Percentiles rank a stretch among this genome's conserved stretches.
phyloP scores from a whole-genome alignment of 2,888 invertebrate species.

The Eristalis intricaria region DNA sequence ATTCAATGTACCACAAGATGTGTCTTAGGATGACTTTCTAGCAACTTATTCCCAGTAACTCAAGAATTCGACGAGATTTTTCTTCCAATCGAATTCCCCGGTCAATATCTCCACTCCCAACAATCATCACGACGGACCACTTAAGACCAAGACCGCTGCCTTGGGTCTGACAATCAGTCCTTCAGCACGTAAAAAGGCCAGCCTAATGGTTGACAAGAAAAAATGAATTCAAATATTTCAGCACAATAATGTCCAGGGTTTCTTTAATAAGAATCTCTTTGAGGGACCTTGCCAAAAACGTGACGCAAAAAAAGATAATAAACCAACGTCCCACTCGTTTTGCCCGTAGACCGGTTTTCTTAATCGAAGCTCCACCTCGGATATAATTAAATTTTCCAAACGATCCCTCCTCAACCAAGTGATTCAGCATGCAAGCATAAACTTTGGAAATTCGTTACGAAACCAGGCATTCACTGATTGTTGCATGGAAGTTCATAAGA shows the following conservation, averaged over 20 bases:
- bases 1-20: no score
- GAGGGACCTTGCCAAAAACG: neutral
- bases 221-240: neutral
- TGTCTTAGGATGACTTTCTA: no score
- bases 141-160: neutral
- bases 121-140: no score
- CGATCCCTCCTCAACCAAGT: neutral
- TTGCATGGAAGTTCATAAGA: no score
- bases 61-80: no score
- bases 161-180: neutral
- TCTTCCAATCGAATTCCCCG: no score
- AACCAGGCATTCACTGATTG: neutral
- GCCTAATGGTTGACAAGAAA: neutral
- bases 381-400: neutral
- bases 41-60: no score
- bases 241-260: neutral
- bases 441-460: neutral
- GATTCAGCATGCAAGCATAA: neutral
- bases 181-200: neutral
- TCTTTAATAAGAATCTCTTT: neutral
- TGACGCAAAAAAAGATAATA: neutral
- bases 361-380: neutral
- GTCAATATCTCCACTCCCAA: no score
- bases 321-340: neutral
- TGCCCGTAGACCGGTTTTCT: neutral